Conservation (phyloP, 2,113 vertebrate genomes). For the Aphelocoma coerulescens region DNA sequence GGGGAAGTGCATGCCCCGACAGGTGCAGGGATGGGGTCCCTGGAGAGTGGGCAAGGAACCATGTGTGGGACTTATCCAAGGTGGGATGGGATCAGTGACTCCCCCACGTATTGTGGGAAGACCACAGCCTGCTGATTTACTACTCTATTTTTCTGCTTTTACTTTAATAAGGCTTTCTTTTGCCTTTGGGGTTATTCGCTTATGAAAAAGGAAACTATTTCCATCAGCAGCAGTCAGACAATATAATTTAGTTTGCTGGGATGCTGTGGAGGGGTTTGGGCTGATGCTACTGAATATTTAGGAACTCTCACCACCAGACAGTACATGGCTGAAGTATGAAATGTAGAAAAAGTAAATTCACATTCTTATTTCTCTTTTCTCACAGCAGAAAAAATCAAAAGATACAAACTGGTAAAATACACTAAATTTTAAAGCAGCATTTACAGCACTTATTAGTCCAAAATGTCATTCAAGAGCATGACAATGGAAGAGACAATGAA, state of each 20-base stretch:
- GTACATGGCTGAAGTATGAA: background rate
- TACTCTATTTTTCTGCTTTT: background rate
- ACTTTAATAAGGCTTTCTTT: background rate
- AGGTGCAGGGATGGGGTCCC: background rate
- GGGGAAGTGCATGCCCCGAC: background rate
- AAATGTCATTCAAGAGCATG: background rate
- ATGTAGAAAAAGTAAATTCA: background rate
- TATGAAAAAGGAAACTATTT: background rate
- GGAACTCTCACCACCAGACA: background rate
- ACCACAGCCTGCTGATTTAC: background rate
- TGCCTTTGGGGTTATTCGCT: background rate
- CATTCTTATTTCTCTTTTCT: background rate
- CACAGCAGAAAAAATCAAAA: background rate
- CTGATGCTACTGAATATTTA: background rate
- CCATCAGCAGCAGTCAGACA: background rate
- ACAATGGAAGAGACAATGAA: background rate
- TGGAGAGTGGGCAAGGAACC: background rate
- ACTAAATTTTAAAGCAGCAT: background rate
- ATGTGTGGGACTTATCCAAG: fast-evolving
- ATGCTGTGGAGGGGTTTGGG: background rate
- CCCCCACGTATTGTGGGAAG: background rate
- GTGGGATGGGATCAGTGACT: background rate
- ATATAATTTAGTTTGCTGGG: background rate
- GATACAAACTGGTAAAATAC: background rate
- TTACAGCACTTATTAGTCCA: background rate